phyloP scores from a whole-genome alignment of 2,113 vertebrate genomes.

The Athene noctua region DNA sequence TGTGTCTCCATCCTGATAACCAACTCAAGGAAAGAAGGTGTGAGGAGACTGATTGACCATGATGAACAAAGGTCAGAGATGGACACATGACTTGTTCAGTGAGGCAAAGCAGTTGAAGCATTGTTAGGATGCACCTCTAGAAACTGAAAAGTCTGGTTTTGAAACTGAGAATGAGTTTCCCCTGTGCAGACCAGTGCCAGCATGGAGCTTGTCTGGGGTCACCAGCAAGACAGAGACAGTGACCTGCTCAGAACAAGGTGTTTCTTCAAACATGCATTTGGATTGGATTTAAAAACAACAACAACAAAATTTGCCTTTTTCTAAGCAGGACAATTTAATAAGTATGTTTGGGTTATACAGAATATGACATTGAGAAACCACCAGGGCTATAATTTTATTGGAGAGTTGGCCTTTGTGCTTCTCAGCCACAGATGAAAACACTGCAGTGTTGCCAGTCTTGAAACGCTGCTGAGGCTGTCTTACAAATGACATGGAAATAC shows the following conservation, averaged over 20 bases:
- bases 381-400: background rate
- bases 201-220: background rate
- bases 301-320: background rate
- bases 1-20: background rate
- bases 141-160: background rate
- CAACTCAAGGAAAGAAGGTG: background rate
- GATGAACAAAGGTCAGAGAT: background rate
- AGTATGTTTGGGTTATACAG: background rate
- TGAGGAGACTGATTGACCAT: background rate
- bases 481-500: conserved; percentile 19
- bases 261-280: background rate
- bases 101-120: background rate
- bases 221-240: rapidly evolving
- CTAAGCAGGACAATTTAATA: background rate
- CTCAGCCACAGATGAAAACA: background rate
- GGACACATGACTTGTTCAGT: background rate
- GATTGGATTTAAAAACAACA: background rate
- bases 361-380: background rate
- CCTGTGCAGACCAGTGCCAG: rapidly evolving
- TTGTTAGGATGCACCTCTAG: background rate
- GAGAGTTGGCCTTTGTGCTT: background rate
- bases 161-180: background rate
- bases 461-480: background rate
- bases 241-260: background rate
- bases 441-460: background rate